Conservation (phyloP, 2,797 vertebrate genomes). For the Lepidocolaptes lacrymiger region DNA sequence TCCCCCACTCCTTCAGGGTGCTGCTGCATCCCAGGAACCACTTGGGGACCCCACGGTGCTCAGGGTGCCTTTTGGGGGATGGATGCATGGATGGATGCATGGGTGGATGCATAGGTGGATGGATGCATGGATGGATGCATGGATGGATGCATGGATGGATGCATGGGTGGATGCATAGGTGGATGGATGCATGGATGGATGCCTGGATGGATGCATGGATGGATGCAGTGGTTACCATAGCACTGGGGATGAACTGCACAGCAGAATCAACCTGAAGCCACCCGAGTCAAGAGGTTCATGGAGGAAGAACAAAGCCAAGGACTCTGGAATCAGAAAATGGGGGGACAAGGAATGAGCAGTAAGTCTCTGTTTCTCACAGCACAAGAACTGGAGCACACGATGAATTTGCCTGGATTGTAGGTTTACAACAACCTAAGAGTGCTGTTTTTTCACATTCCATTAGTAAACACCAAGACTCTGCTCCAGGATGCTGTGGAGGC, state of each 20-base stretch:
- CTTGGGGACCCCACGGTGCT: too few species aligned
- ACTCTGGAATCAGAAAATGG: not conserved
- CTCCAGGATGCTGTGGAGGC: accelerated
- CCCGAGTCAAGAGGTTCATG: accelerated
- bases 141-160: not conserved
- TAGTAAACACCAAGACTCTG: not conserved
- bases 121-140: too few species aligned
- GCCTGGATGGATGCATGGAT: too few species aligned
- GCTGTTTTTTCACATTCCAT: accelerated
- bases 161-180: too few species aligned
- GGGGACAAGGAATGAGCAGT: not conserved
- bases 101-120: not conserved
- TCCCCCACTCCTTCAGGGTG: too few species aligned
- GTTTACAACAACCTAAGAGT: not conserved
- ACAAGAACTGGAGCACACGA: not conserved
- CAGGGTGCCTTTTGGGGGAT: not conserved
- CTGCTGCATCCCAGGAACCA: too few species aligned
- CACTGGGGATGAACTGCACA: not conserved
- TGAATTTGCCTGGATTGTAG: not conserved
- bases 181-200: too few species aligned
- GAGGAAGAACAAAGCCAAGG: not conserved
- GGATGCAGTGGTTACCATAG: not conserved
- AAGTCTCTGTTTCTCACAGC: not conserved
- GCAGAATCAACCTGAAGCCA: not conserved
- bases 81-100: not conserved